Conservation (phyloP, 2,888 invertebrate genomes). For the Seira sanloemensis region DNA sequence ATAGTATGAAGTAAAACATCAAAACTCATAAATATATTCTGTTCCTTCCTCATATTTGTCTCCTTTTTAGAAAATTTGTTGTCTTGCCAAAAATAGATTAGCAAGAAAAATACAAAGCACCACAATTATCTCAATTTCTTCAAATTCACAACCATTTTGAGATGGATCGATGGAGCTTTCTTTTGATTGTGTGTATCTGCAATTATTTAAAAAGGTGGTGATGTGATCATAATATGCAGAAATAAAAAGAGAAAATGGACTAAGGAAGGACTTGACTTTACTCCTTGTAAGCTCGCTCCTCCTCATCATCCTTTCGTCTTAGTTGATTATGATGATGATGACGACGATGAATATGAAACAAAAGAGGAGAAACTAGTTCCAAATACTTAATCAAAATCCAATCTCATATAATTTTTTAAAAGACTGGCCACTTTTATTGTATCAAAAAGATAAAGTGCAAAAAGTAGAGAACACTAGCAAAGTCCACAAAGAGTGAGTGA, state of each 20-base stretch:
- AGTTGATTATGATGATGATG: conserved; percentile 13
- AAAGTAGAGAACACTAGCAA: conserved; percentile 10
- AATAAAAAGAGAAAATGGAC: conserved; percentile 16
- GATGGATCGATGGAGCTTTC: too few species aligned
- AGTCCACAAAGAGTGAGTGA: background rate
- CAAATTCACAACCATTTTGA: background rate
- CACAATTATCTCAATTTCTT: background rate
- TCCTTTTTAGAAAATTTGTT: conserved; percentile 49
- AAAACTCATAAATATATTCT: conserved; percentile 20
- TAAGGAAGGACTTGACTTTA: conserved; percentile 16
- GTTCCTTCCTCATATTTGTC: conserved; percentile 55
- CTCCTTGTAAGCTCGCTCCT: conserved; percentile 6
- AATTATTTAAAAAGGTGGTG: too few species aligned
- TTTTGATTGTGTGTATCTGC: too few species aligned
- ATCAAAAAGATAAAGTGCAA: background rate
- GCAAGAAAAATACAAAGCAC: conserved; percentile 10
- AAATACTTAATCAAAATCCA: conserved; percentile 45
- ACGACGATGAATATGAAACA: conserved; percentile 9
- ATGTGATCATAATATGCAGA: too few species aligned
- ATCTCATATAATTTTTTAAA: conserved; percentile 35
- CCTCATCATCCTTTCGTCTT: conserved; percentile 5
- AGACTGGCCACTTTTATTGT: conserved; percentile 24
- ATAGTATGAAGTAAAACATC: background rate
- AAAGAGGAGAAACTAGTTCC: conserved; percentile 63
- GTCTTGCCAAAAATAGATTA: conserved; percentile 46